Evolutionary conservation across 2,113 vertebrate genomes (phyloP), one percentile per base, ranked within the genome.

Genomic region (Zosterops pallidus): DNA sequence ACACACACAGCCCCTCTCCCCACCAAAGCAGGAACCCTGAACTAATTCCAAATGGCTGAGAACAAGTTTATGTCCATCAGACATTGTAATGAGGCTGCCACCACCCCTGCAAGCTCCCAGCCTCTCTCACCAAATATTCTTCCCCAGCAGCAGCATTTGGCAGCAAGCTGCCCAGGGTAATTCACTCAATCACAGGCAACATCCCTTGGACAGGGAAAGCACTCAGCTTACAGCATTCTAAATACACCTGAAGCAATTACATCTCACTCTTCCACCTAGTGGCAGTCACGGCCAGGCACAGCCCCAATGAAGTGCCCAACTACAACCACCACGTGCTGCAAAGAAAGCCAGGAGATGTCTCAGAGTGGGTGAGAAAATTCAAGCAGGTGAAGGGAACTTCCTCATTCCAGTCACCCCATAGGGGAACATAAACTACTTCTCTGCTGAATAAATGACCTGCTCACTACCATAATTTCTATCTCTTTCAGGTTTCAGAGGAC

Each of bases 1-100:
- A 68, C 8, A 47, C 2, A 71, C 12, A 86, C 16, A 81, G 20
- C 9, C 12, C 16, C 26, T 65, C 28, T 75, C 12, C 19, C 14
- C 41, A n/a, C 13, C 6, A 29, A 52, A 59, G 12, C 18, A 63
- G 12, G 6, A 23, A 9, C 19, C 7, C 42, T 12, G 10, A 37
- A 31, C 28, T 44, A 59, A 79, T 53, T 60, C 41, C 41, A 78
- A 46, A 28, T 21, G 68, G 26, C 7, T 41, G 29, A 21, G 75
- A 56, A 23, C 24, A 75, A 52, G 26, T 72, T 56, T 26, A 15
- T 6, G 22, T 9, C 17, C 18, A 15, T 31, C 46, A 69, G 16
- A 15, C 14, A 75, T 1, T 14, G 13, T 14, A 57, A 56, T 0
- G 0, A 80, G 14, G 46, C 24, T 70, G 56, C 35, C 56, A 70